phyloP scores from a whole-genome alignment of 1,140 invertebrate genomes.

The Rhynchophorus ferrugineus region DNA sequence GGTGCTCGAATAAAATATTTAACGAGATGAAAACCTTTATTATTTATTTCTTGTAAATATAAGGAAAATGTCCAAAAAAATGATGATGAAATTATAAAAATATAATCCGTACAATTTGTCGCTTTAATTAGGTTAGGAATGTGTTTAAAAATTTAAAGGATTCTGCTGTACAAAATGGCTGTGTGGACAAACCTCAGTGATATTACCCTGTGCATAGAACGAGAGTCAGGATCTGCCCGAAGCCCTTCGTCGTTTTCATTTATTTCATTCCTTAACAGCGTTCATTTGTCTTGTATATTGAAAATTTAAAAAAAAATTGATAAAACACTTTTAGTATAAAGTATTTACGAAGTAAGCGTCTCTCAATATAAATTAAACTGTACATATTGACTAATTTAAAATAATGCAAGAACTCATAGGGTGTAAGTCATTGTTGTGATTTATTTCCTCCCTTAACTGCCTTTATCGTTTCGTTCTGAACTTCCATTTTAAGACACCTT shows the following conservation, averaged over 20 bases:
- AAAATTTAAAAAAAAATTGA: too few species aligned
- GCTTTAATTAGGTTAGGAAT: background rate
- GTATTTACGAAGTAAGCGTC: constrained; percentile 1
- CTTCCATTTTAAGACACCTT: constrained; percentile 2
- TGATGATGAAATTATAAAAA: too few species aligned
- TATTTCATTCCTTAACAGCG: too few species aligned
- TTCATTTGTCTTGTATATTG: too few species aligned
- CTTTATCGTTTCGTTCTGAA: constrained; percentile 3
- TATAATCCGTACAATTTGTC: too few species aligned
- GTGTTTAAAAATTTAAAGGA: background rate
- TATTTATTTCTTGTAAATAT: too few species aligned
- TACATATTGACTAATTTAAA: constrained; percentile 14
- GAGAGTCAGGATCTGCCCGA: background rate
- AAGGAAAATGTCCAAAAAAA: too few species aligned
- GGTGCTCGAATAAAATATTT: too few species aligned
- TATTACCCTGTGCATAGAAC: background rate
- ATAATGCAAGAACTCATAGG: constrained; percentile 3
- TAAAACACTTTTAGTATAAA: too few species aligned
- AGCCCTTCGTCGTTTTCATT: too few species aligned
- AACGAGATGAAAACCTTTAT: too few species aligned
- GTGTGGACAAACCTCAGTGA: background rate
- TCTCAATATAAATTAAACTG: constrained; percentile 17
- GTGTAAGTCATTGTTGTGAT: constrained; percentile 4
- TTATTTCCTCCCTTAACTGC: too few species aligned
- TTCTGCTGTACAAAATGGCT: constrained; percentile 7